phyloP scores from a whole-genome alignment of 2,888 invertebrate species.

The Caenorhabditis macrosperma region DNA sequence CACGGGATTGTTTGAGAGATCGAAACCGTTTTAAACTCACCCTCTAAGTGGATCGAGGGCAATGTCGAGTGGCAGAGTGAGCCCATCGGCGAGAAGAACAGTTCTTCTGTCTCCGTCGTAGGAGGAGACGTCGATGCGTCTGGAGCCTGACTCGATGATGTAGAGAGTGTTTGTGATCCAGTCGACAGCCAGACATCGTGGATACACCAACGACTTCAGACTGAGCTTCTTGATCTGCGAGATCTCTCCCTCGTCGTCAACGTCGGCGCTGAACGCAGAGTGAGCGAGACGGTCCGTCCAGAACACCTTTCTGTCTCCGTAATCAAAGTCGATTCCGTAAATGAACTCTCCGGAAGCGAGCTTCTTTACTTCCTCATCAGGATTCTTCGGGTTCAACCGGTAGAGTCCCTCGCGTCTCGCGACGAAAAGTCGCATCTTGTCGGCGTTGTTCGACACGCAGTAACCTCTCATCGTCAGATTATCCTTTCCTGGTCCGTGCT shows the following conservation, averaged over 20 bases:
- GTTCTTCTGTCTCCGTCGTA: constrained; percentile 90
- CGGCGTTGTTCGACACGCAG: constrained; percentile 77
- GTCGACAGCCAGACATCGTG: constrained; percentile 88
- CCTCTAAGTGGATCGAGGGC: constrained; percentile 94
- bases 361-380: constrained; percentile 71
- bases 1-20: neutral
- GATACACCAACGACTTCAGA: constrained; percentile 78
- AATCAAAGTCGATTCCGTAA: constrained; percentile 93
- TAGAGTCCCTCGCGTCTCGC: constrained; percentile 79
- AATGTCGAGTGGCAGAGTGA: constrained; percentile 92
- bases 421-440: constrained; percentile 78
- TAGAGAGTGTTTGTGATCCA: constrained; percentile 97
- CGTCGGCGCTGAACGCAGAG: constrained; percentile 76
- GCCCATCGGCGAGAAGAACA: constrained; percentile 91
- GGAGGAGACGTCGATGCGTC: constrained; percentile 95
- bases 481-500: constrained; percentile 69
- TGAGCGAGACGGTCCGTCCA: constrained; percentile 85
- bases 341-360: constrained; percentile 80
- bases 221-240: constrained; percentile 77
- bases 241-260: constrained; percentile 77
- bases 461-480: constrained; percentile 77
- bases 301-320: constrained; percentile 87
- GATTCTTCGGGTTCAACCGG: constrained; percentile 66
- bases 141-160: constrained; percentile 84
- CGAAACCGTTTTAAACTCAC: constrained; percentile 77